Base-by-base conservation (phyloP, 92 coral and sea anemone species). In the Muricea muricata region DNA sequence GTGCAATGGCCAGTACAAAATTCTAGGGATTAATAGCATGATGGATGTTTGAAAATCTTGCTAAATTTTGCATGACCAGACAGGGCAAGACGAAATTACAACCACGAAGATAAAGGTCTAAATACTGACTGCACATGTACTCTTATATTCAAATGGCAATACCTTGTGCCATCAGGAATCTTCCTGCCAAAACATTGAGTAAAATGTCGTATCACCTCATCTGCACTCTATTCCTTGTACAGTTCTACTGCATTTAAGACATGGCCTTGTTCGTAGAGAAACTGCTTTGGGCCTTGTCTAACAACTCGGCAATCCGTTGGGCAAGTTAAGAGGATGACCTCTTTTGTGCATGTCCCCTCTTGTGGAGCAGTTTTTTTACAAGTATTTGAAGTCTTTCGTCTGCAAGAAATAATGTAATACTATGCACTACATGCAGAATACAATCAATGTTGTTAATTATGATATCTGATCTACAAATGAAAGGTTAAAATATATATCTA, bases 281-380 rank as follows among this genome's bases (percentile, higher is more conserved):
- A 6, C 58, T 50, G 58, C 23, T 50, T 50, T 20, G 17, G 8
- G 18, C 58, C 58, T 10, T 50, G 58, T 20, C 17, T 50, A 2
- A 50, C 58, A 7, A 50, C 58, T 50, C 3, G 8, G 6, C 17
- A 6, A 20, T 50, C 58, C 23, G 8, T 20, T 39, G 86, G 86
- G 77, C 65, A 65, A 13, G 79, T 65, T 39, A 66, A 65, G 14
- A 82, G 37, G 10, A 82, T 82, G n/a, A 82, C 65, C 18, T 82
- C 80, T 31, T 82, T 82, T 35, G 72, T 57, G 46, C 68, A 75
- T 23, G 86, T 57, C 39, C 70, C 70, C 29, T 55, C 41, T n/a
- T 35, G 18, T 34, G 39, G 20, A n/a, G 28, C 45, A 47, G 82
- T 26, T 0, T 29, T 23, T 65, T 50, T 76, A 24, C 82, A 34